phyloP scores from a whole-genome alignment of 2,797 vertebrate genomes.

The Falco rusticolus region DNA sequence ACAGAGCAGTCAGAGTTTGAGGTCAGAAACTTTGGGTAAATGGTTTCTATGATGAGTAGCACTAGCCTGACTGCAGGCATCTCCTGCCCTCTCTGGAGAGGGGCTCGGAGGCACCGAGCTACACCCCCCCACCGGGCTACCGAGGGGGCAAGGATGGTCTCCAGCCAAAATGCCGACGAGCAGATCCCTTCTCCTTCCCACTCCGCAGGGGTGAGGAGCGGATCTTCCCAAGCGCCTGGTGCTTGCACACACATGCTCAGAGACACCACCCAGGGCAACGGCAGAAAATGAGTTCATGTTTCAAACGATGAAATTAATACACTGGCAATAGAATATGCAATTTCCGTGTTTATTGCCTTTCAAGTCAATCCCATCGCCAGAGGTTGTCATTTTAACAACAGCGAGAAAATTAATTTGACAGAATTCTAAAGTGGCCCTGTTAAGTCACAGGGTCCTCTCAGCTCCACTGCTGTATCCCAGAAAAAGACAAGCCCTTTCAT shows the following conservation, averaged over 20 bases:
- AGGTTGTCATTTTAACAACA: slow-evolving; percentile 24
- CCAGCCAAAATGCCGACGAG: neutral
- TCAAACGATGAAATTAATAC: neutral
- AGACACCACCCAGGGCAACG: neutral
- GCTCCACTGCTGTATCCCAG: neutral
- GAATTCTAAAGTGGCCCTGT: neutral
- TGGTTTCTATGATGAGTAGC: neutral
- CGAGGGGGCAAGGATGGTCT: neutral
- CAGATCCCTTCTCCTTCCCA: neutral
- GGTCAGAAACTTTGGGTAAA: neutral
- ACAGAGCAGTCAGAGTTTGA: neutral
- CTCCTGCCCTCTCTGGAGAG: fast-evolving
- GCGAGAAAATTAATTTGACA: slow-evolving; percentile 27
- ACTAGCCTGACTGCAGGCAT: neutral
- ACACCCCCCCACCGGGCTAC: fast-evolving
- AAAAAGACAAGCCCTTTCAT: neutral
- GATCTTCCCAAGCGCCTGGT: neutral
- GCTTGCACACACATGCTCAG: neutral
- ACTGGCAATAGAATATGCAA: neutral
- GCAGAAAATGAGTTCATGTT: slow-evolving; percentile 15
- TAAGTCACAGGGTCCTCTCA: neutral
- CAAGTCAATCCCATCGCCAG: slow-evolving; percentile 7
- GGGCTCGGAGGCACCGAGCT: fast-evolving
- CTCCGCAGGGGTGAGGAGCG: neutral
- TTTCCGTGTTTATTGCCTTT: slow-evolving; percentile 44